phyloP scores from a whole-genome alignment of 1,140 invertebrate genomes.

The Hyphantria cunea region DNA sequence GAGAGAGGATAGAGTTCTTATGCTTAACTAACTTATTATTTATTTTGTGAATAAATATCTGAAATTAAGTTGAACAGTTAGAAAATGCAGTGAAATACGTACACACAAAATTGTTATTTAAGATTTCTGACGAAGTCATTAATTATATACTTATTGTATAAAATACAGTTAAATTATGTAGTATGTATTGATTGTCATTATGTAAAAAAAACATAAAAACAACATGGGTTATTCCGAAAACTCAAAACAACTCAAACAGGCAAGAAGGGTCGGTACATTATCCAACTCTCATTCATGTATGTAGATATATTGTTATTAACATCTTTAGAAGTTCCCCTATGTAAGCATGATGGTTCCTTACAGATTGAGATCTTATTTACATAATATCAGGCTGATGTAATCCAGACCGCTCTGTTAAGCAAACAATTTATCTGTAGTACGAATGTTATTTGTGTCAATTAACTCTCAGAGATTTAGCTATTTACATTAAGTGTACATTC shows the following conservation, averaged over 20 bases:
- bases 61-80: too few species aligned
- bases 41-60: too few species aligned
- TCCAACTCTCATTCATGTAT: conserved; percentile 20
- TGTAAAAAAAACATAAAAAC: too few species aligned
- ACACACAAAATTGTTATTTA: too few species aligned
- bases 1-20: too few species aligned
- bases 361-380: conserved; percentile 16
- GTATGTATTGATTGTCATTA: too few species aligned
- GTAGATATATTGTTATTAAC: conserved; percentile 19
- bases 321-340: conserved; percentile 17
- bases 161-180: conserved; percentile 9
- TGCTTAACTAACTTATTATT: too few species aligned
- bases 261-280: conserved; percentile 9
- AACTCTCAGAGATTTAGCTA: conserved; percentile 13
- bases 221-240: neutral
- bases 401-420: conserved; percentile 7
- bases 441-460: conserved; percentile 7
- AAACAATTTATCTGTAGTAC: conserved; percentile 25
- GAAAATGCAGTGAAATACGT: too few species aligned
- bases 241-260: neutral
- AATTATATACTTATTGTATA: too few species aligned
- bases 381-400: conserved; percentile 21
- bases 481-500: neutral
- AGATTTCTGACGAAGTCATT: too few species aligned
- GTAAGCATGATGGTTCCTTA: conserved; percentile 16